Conservation (phyloP, 2,888 invertebrate species). For the Marasmarcha lunaedactyla region DNA sequence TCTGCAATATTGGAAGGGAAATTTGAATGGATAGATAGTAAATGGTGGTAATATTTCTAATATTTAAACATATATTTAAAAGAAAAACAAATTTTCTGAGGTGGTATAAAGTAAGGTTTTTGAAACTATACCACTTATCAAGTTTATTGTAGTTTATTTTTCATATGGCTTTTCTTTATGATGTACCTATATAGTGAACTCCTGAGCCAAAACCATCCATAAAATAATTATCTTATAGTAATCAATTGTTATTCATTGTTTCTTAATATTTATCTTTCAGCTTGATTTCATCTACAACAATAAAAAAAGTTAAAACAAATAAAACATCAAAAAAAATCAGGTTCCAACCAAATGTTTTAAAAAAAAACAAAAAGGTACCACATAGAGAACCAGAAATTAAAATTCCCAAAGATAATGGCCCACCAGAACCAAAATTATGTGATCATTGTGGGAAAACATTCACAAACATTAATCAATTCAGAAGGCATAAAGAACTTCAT, state of each 20-base stretch:
- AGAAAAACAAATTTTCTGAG: no score
- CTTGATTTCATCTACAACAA: neutral
- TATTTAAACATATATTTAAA: no score
- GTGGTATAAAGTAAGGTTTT: no score
- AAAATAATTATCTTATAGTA: no score
- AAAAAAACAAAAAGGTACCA: neutral
- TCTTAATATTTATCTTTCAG: no score
- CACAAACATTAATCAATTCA: constrained; percentile 29
- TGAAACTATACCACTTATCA: no score
- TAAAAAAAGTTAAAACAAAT: neutral
- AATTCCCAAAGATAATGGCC: neutral
- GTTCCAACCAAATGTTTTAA: no score
- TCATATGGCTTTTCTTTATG: no score
- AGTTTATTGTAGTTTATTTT: no score
- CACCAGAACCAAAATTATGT: constrained; percentile 29
- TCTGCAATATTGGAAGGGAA: constrained; percentile 51
- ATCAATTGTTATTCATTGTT: no score
- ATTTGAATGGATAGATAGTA: constrained; percentile 47
- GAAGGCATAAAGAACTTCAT: constrained; percentile 33
- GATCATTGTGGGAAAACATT: constrained; percentile 49
- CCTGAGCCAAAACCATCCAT: no score
- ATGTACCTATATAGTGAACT: no score
- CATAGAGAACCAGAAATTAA: neutral
- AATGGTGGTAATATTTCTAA: constrained; percentile 44
- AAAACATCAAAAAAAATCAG: neutral